Conservation (phyloP, 2,888 invertebrate genomes). For the Schrankia costaestrigalis region DNA sequence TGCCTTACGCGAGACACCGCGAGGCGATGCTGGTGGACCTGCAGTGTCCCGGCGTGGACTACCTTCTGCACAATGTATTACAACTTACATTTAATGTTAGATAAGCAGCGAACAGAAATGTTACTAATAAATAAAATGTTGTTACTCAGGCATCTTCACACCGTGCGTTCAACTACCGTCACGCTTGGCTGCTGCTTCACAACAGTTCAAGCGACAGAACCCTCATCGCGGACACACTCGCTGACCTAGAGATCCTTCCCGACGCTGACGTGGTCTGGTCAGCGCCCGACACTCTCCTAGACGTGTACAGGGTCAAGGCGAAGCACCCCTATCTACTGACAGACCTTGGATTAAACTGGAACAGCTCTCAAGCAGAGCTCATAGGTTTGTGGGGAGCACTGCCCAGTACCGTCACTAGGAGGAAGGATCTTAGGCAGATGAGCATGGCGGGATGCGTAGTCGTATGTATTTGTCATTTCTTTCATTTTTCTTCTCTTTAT, state of each 20-base stretch:
- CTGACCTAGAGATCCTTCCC: constrained; percentile 44
- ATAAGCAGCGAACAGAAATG: background rate
- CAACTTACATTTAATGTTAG: too few species aligned
- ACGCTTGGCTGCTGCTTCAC: constrained; percentile 59
- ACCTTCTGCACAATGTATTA: constrained; percentile 40
- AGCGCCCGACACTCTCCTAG: constrained; percentile 39
- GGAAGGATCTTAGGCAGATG: constrained; percentile 51
- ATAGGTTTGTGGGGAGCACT: constrained; percentile 37
- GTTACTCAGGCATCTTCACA: constrained; percentile 48
- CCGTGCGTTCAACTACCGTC: constrained; percentile 55
- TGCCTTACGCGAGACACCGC: constrained; percentile 41
- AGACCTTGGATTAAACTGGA: constrained; percentile 29
- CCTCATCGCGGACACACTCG: constrained; percentile 30
- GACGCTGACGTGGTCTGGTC: constrained; percentile 60
- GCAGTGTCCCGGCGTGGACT: constrained; percentile 36
- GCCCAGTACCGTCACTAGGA: constrained; percentile 45
- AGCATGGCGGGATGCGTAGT: constrained; percentile 47
- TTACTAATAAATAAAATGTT: background rate
- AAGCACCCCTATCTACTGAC: constrained; percentile 35
- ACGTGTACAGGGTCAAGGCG: constrained; percentile 51
- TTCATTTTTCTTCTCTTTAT: too few species aligned
- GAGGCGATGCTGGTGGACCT: constrained; percentile 59
- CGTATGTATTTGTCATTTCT: constrained; percentile 43
- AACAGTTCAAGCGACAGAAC: constrained; percentile 32
- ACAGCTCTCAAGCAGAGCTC: constrained; percentile 23